phyloP scores from a whole-genome alignment of 2,113 vertebrate genomes.

The Cisticola juncidis region DNA sequence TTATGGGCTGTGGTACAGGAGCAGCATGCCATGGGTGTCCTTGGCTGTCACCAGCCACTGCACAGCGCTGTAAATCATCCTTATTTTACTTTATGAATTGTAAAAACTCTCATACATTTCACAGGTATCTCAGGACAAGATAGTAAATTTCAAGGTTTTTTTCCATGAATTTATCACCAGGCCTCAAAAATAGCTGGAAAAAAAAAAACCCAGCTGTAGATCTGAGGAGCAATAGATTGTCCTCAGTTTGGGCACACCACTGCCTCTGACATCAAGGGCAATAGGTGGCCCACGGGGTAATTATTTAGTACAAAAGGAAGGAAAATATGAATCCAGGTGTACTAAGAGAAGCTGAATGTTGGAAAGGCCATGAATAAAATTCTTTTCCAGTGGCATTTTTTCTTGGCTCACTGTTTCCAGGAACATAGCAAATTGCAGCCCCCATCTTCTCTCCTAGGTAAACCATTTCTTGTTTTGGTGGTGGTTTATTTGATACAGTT shows the following conservation, averaged over 20 bases:
- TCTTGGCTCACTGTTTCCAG: neutral
- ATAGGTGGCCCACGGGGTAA: neutral
- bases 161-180: slow-evolving; percentile 14
- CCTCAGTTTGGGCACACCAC: neutral
- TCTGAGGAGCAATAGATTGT: neutral
- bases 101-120: slow-evolving; percentile 55
- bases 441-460: neutral
- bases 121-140: slow-evolving; percentile 47
- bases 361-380: neutral
- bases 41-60: slow-evolving; percentile 27
- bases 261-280: neutral
- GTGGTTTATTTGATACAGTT: neutral
- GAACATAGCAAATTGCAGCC: neutral
- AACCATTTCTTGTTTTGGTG: neutral
- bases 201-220: neutral
- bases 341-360: neutral
- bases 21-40: neutral
- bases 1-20: neutral
- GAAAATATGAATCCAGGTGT: neutral
- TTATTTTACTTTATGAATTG: slow-evolving; percentile 58
- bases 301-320: neutral
- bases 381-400: neutral
- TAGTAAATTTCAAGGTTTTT: slow-evolving; percentile 35
- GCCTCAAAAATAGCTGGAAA: neutral
- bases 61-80: slow-evolving; percentile 35